A percentile compares a stretch with the other conserved stretches of the same genome.
phyloP scores from a whole-genome alignment of 2,113 vertebrate genomes.

The Lonchura striata region DNA sequence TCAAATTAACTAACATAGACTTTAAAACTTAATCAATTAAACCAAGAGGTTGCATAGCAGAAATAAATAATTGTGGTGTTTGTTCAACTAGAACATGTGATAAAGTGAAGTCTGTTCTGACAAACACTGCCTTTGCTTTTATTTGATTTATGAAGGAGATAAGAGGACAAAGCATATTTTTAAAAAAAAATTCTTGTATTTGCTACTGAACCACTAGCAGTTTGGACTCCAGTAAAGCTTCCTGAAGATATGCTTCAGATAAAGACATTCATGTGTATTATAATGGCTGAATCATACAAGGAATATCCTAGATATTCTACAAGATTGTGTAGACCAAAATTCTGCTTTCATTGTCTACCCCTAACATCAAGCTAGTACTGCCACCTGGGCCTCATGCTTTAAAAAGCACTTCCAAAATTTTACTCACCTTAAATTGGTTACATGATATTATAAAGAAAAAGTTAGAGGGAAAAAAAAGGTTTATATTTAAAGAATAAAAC shows the following conservation, averaged over 20 bases:
- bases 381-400: neutral
- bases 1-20: neutral
- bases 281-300: neutral
- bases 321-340: neutral
- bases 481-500: neutral
- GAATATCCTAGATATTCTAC: neutral
- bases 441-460: neutral
- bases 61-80: neutral
- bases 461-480: fast-evolving
- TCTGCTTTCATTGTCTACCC: neutral
- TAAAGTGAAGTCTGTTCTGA: neutral
- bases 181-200: neutral
- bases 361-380: neutral
- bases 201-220: fast-evolving
- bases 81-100: neutral
- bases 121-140: neutral
- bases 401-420: neutral
- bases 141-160: neutral
- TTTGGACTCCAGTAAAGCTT: neutral
- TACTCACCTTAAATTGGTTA: neutral
- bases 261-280: neutral
- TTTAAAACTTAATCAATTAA: neutral
- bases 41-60: neutral
- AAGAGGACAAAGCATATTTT: neutral
- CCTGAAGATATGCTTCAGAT: neutral